Conservation (phyloP, 2,797 vertebrate species). For the Chaetodon trifasciatus region DNA sequence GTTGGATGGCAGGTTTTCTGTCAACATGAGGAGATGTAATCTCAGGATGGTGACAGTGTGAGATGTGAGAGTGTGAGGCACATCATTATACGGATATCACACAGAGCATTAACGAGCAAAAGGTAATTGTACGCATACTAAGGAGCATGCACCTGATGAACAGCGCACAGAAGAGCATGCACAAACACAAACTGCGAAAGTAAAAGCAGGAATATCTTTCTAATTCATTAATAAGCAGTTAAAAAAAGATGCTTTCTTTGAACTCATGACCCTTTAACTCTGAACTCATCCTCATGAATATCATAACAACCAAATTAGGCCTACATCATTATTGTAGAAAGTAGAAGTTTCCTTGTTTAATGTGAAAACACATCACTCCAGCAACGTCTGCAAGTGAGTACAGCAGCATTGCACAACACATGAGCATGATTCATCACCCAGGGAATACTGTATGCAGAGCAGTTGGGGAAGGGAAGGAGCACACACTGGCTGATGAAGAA, state of each 20-base stretch:
- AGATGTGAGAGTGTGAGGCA: slow-evolving; percentile 23
- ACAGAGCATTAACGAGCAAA: slow-evolving; percentile 44
- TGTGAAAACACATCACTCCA: slow-evolving; percentile 27
- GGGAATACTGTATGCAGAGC: slow-evolving; percentile 35
- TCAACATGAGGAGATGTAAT: slow-evolving; percentile 51
- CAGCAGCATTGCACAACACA: slow-evolving; percentile 18
- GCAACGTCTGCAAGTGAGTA: slow-evolving; percentile 39
- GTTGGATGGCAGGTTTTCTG: slow-evolving; percentile 50
- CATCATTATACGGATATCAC: slow-evolving; percentile 59
- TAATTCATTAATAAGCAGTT: neutral
- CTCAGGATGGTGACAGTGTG: slow-evolving; percentile 32
- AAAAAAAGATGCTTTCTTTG: slow-evolving; percentile 16
- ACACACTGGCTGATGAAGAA: slow-evolving; percentile 27
- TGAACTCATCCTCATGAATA: slow-evolving; percentile 13
- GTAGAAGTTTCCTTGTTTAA: slow-evolving; percentile 4
- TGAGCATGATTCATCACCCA: slow-evolving; percentile 50
- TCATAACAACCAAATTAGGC: neutral
- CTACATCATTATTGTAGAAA: neutral
- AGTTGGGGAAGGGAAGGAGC: neutral
- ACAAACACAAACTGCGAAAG: neutral
- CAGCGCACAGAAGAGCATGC: neutral
- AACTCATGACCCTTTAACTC: slow-evolving; percentile 3
- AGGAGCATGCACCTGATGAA: slow-evolving; percentile 5
- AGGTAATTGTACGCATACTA: slow-evolving; percentile 21
- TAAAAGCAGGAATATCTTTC: slow-evolving; percentile 2